A percentile compares a stretch with the other conserved stretches of the same genome.
These are phyloP conservation scores for Pocillopora damicornis DNA, from an alignment of 64 coral and sea anemone genomes.

Conservation along the genomic window DNA sequence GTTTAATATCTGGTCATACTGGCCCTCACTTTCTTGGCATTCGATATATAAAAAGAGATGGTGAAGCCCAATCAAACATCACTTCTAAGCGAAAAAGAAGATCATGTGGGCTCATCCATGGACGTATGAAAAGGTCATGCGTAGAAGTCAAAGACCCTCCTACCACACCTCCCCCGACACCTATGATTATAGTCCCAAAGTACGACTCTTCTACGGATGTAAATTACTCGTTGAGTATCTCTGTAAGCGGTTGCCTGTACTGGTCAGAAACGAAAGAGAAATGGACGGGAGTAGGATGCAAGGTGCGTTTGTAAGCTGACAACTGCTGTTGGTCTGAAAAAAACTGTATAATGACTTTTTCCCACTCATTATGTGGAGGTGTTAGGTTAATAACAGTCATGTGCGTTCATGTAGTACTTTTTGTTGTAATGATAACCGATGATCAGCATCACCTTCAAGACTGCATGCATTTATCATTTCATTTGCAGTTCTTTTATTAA, in stretches of 20 bases:
- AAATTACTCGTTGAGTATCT: slow-evolving; percentile 77
- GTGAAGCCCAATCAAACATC: background rate
- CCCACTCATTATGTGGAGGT: too few relatives aligned
- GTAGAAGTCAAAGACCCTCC: slow-evolving; percentile 84
- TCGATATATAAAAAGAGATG: slow-evolving; percentile 3
- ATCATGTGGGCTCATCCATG: slow-evolving; percentile 44
- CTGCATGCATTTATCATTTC: too few relatives aligned
- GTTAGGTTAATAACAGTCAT: too few relatives aligned
- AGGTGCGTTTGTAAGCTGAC: slow-evolving; percentile 28
- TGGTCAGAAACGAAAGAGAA: slow-evolving; percentile 64
- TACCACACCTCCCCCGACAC: slow-evolving; percentile 71
- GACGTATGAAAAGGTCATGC: slow-evolving; percentile 70
- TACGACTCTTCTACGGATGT: slow-evolving; percentile 67
- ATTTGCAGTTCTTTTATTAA: too few relatives aligned
- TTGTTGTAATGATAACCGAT: too few relatives aligned
- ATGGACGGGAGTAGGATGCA: slow-evolving; percentile 81
- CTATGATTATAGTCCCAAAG: slow-evolving; percentile 46
- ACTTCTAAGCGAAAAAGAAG: slow-evolving; percentile 26
- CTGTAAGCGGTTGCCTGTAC: slow-evolving; percentile 71
- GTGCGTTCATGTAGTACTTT: too few relatives aligned
- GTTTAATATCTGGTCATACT: slow-evolving; percentile 23
- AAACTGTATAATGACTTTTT: background rate
- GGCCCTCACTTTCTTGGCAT: slow-evolving; percentile 57
- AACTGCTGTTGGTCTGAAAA: background rate
- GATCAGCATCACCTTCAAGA: too few relatives aligned